phyloP scores from a whole-genome alignment of 2,888 invertebrate genomes.

The Synanthedon formicaeformis region DNA sequence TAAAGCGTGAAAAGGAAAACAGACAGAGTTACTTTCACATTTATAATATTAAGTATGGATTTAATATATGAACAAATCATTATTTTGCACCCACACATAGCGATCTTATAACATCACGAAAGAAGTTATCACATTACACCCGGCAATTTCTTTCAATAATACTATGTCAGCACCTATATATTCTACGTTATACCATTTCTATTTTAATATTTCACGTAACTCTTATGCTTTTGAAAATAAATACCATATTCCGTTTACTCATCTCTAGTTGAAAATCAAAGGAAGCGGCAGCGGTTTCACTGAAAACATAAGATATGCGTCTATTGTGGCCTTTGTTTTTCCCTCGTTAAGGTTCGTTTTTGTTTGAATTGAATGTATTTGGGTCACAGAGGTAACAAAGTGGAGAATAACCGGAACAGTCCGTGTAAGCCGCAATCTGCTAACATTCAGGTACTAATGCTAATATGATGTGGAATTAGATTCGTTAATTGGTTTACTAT shows the following conservation, averaged over 20 bases:
- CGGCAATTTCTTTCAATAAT: too few relatives aligned
- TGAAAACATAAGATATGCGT: constrained; percentile 7
- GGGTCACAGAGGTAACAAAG: constrained; percentile 14
- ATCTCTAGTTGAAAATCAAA: constrained; percentile 7
- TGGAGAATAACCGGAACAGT: constrained; percentile 33
- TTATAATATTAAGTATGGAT: too few relatives aligned
- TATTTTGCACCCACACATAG: too few relatives aligned
- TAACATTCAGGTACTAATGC: constrained; percentile 50
- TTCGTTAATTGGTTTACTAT: too few relatives aligned
- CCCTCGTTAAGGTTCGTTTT: constrained; percentile 14
- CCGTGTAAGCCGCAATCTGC: constrained; percentile 58
- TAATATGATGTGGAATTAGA: constrained; percentile 24
- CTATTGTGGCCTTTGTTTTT: constrained; percentile 10
- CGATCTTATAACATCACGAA: too few relatives aligned
- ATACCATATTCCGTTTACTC: constrained; percentile 14
- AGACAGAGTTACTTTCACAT: too few relatives aligned
- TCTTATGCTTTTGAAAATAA: constrained; percentile 2
- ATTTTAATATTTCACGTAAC: too few relatives aligned
- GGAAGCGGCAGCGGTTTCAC: constrained; percentile 13
- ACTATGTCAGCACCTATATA: too few relatives aligned
- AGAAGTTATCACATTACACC: too few relatives aligned
- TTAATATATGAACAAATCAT: too few relatives aligned
- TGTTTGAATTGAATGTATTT: constrained; percentile 8
- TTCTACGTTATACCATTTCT: neutral
- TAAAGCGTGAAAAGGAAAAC: too few relatives aligned